Base-by-base conservation (phyloP, 2,113 vertebrate genomes). In the Paratilapia polleni region DNA sequence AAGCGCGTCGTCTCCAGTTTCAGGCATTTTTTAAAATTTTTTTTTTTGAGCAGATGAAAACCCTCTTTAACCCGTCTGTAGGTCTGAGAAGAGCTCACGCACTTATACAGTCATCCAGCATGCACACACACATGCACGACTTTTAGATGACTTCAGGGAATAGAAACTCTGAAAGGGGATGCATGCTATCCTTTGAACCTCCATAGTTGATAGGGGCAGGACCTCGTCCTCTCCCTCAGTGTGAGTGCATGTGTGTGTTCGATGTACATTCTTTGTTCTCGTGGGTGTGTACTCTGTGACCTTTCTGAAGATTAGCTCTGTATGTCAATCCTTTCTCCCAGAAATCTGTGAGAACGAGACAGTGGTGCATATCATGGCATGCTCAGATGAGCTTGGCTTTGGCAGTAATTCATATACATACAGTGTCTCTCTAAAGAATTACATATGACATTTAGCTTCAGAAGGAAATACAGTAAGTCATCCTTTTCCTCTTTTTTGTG, bases 61-160 rank as follows among this genome's bases (percentile, higher is more conserved):
- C 70, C 81, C 58, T 84, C 24, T 89, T 87, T 77, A 84, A 90
- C 80, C 66, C 84, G 66, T 78, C 63, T 17, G 43, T 70, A 49
- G 63, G 78, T 28, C 77, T 43, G 62, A 62, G 70, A 81, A 56
- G 20, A 87, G 24, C 36, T 28, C 43, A 31, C 22, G 75, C 64
- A 86, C 17, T 81, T 14, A 60, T 4, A 43, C 24, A 80, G 54
- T 68, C 81, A 70, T 83, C 73, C 76, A 9, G 41, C 84, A 76
- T 5, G 58, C 75, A 52, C 75, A 74, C 64, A 63, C 10, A 87
- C 63, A 76, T 79, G 62, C 56, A 49, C 14, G 90, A 90, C 92
- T 95, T 93, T 93, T 89, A 92, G 82, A 90, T 93, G 87, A 94
- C 94, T 95, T 93, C 73, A 91, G 91, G 91, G 91, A 87, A 93